These are phyloP conservation scores for Adelosebastes latens DNA, from an alignment of 2,797 vertebrate species.

Conservation along the genomic window DNA sequence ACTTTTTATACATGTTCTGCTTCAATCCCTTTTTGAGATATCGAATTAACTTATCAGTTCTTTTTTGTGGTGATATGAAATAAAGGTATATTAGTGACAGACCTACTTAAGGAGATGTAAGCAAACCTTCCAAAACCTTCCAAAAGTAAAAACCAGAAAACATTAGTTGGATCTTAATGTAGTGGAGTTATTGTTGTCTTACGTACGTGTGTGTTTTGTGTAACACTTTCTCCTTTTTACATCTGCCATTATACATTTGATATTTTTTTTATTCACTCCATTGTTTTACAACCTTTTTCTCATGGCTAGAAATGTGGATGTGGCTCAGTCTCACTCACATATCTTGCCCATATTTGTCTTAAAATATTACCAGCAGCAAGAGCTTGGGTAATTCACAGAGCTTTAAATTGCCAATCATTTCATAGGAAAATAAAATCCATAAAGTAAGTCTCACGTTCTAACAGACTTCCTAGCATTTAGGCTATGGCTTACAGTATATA, in stretches of 20 bases:
- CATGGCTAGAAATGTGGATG: neutral
- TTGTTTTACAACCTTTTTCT: neutral
- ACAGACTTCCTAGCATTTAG: slow-evolving; percentile 31
- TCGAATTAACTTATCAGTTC: neutral
- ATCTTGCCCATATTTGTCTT: neutral
- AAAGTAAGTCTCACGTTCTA: slow-evolving; percentile 14
- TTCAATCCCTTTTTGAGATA: neutral
- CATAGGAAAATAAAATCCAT: slow-evolving; percentile 38
- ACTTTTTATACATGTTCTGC: neutral
- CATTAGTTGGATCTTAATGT: neutral
- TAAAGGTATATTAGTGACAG: neutral
- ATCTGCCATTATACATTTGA: neutral
- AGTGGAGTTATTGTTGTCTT: neutral
- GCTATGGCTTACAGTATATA: slow-evolving; percentile 22
- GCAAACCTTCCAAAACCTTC: neutral
- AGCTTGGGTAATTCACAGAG: slow-evolving; percentile 13
- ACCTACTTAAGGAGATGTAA: neutral
- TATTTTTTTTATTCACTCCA: neutral
- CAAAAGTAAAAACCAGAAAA: neutral
- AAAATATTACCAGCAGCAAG: neutral
- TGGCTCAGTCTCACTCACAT: neutral
- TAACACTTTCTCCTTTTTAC: neutral
- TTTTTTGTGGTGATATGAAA: neutral
- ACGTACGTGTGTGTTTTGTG: neutral
- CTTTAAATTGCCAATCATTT: slow-evolving; percentile 40